Percentiles rank a stretch among this genome's conserved stretches.
Evolutionary conservation across 2,113 vertebrate species (phyloP).

Genomic region (Austrofundulus limnaeus): DNA sequence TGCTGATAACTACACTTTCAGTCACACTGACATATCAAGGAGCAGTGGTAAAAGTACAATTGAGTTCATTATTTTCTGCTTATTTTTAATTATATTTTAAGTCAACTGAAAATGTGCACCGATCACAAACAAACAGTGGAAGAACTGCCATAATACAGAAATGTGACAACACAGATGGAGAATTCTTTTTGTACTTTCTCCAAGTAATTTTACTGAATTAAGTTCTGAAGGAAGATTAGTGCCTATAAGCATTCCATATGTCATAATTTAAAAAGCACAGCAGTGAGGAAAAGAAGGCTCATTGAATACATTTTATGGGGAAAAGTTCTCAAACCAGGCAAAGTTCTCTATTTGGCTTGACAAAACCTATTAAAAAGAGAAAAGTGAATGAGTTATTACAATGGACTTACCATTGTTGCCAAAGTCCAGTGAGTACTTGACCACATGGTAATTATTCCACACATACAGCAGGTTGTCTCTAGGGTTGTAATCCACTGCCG

Average conservation of each 20-base stretch:
- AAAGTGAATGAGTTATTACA: neutral
- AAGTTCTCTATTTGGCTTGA: neutral
- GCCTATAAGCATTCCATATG: conserved; percentile 55
- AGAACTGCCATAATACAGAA: conserved; percentile 42
- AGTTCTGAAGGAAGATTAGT: conserved; percentile 44
- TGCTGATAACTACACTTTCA: conserved; percentile 21
- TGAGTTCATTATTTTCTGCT: neutral
- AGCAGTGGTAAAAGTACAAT: conserved; percentile 10
- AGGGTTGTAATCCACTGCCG: conserved; percentile 99
- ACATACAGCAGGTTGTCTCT: conserved; percentile 98
- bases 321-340: neutral
- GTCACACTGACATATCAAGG: conserved; percentile 1
- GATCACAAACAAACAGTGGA: conserved; percentile 6
- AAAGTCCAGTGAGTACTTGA: conserved; percentile 97
- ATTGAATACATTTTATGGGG: neutral
- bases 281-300: conserved; percentile 29
- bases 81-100: conserved; percentile 5
- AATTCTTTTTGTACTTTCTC: conserved; percentile 37
- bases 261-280: conserved; percentile 28
- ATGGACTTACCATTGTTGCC: conserved; percentile 83
- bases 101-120: conserved; percentile 15
- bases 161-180: conserved; percentile 56
- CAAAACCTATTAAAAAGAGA: neutral
- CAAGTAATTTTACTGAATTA: conserved; percentile 51
- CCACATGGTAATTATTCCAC: conserved; percentile 99